Evolutionary conservation across 2,797 vertebrate species (phyloP).

Genomic region (Meriones psammophilus): DNA sequence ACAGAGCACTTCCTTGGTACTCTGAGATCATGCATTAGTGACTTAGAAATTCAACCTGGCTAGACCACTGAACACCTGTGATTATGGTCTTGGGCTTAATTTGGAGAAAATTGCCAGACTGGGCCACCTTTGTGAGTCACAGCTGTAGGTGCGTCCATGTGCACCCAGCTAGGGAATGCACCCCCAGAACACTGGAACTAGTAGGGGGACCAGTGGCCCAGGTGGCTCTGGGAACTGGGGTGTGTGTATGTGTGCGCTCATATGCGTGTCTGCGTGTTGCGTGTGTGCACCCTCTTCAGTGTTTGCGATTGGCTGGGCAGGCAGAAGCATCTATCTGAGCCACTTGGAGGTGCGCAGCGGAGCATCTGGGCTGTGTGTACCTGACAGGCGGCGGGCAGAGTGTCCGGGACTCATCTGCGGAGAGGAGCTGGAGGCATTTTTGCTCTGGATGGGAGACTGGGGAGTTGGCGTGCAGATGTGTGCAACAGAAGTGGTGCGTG

Average conservation of each 20-base stretch:
- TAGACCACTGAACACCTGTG: neutral
- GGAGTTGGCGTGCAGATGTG: neutral
- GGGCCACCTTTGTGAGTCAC: neutral
- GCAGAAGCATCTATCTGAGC: neutral
- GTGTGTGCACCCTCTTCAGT: neutral
- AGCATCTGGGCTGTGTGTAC: constrained; percentile 46
- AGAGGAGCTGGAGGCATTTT: neutral
- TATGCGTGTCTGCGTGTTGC: neutral
- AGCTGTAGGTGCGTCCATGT: neutral
- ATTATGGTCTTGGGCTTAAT: constrained; percentile 26
- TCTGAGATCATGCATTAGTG: neutral
- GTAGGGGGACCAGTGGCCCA: too few relatives aligned
- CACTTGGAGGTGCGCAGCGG: neutral
- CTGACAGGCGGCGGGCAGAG: neutral
- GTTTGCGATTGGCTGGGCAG: neutral
- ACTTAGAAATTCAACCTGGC: neutral
- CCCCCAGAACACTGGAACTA: neutral
- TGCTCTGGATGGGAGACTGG: neutral
- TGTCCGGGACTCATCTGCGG: neutral
- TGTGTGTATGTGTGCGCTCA: too few relatives aligned
- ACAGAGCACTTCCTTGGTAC: neutral
- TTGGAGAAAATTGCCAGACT: constrained; percentile 9
- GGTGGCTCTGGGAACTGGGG: neutral
- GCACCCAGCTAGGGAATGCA: neutral
- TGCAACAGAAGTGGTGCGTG: neutral